A percentile compares a stretch with the other conserved stretches of the same genome.
Evolutionary conservation across 2,797 vertebrate genomes (phyloP).

Genomic region (Chaetodon trifasciatus): DNA sequence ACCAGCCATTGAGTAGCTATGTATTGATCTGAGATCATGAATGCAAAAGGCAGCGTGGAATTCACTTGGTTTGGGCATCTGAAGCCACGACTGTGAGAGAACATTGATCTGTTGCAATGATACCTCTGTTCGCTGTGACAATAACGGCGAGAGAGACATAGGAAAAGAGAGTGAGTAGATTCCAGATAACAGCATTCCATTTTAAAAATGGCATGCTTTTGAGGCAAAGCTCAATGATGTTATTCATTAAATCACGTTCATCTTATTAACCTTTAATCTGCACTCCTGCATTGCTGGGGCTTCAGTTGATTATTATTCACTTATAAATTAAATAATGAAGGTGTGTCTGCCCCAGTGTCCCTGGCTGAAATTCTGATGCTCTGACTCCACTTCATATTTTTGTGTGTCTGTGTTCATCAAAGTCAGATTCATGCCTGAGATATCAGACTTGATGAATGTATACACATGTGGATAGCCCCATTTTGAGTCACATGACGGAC

Average conservation of each 20-base stretch:
- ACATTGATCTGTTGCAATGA: conserved; percentile 53
- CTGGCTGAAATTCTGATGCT: neutral
- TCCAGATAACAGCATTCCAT: neutral
- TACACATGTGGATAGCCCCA: neutral
- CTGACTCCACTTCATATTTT: neutral
- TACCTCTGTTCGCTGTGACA: conserved; percentile 26
- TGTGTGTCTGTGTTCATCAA: neutral
- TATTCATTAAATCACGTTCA: conserved; percentile 50
- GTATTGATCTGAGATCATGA: conserved; percentile 33
- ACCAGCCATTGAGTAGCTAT: neutral
- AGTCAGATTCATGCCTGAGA: conserved; percentile 7
- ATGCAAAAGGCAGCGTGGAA: conserved; percentile 30
- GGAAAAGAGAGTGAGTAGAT: neutral
- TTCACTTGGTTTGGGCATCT: conserved; percentile 1
- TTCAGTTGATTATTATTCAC: conserved; percentile 49
- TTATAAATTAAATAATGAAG: conserved; percentile 40
- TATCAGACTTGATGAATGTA: neutral
- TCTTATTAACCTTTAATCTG: conserved; percentile 50
- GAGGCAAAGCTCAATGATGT: conserved; percentile 32
- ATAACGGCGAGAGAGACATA: neutral
- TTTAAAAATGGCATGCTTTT: conserved; percentile 18
- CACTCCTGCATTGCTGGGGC: conserved; percentile 15
- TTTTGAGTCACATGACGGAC: neutral
- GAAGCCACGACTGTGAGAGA: conserved; percentile 16
- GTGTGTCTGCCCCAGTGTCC: conserved; percentile 3